Percentiles rank a stretch among this genome's conserved stretches.
Evolutionary conservation across 1,140 invertebrate genomes (phyloP).

Genomic region (Drosophila biarmipes): DNA sequence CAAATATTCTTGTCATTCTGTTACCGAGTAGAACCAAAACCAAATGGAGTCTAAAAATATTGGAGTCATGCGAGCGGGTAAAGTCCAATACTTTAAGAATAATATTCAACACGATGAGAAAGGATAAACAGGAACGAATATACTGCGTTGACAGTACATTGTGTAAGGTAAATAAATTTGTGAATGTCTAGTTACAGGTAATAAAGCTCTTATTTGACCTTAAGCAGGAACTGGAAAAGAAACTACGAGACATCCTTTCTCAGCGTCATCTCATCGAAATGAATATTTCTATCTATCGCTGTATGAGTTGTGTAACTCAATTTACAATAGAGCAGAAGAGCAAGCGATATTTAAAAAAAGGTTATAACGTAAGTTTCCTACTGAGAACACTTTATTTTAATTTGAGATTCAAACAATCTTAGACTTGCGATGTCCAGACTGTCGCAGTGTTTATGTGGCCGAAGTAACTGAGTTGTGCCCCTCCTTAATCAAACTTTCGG

Average conservation of each 20-base stretch:
- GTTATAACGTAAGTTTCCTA: not conserved
- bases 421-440: slow-evolving; percentile 86
- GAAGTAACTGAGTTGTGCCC: slow-evolving; percentile 81
- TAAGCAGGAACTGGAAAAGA: slow-evolving; percentile 85
- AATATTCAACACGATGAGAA: slow-evolving; percentile 87
- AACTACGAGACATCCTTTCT: slow-evolving; percentile 85
- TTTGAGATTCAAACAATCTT: not conserved
- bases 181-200: not conserved
- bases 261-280: slow-evolving; percentile 85
- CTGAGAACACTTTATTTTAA: not conserved
- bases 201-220: not conserved
- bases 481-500: slow-evolving; percentile 53
- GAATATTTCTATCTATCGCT: slow-evolving; percentile 86
- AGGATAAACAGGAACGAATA: slow-evolving; percentile 86
- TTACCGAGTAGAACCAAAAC: slow-evolving; percentile 84
- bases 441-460: slow-evolving; percentile 86
- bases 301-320: slow-evolving; percentile 87
- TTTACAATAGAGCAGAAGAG: slow-evolving; percentile 86
- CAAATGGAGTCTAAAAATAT: slow-evolving; percentile 86
- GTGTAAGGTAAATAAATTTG: slow-evolving; percentile 84
- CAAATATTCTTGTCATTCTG: not conserved
- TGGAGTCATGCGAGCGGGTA: slow-evolving; percentile 86
- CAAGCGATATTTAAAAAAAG: slow-evolving; percentile 32
- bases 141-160: slow-evolving; percentile 86
- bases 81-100: slow-evolving; percentile 86